Percentiles rank a stretch among this genome's conserved stretches.
Evolutionary conservation across 2,113 vertebrate species (phyloP).

Genomic region (Pampusana beccarii): DNA sequence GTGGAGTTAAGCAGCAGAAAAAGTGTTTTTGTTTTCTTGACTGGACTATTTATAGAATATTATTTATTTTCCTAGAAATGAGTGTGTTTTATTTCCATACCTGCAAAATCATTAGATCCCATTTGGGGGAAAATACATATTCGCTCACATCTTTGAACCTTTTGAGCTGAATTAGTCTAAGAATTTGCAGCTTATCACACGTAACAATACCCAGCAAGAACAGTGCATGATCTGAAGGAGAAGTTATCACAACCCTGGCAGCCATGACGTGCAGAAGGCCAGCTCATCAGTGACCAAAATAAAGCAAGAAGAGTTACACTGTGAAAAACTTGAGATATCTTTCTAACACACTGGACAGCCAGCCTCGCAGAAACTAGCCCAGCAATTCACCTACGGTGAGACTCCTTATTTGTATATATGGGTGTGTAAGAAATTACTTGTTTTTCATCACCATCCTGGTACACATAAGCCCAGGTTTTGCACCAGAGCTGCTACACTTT

Average conservation of each 20-base stretch:
- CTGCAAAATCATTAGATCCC: slow-evolving; percentile 4
- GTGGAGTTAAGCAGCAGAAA: neutral
- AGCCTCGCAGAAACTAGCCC: neutral
- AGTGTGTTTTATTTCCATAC: neutral
- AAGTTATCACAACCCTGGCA: neutral
- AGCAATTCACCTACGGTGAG: neutral
- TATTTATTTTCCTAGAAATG: neutral
- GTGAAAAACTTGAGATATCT: neutral
- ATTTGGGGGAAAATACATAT: neutral
- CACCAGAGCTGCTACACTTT: neutral
- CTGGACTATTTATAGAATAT: slow-evolving; percentile 20
- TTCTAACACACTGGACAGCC: neutral
- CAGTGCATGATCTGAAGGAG: neutral
- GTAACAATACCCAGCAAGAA: neutral
- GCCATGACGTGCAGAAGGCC: neutral
- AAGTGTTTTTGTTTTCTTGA: slow-evolving; percentile 12
- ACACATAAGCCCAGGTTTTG: neutral
- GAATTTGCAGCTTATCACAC: neutral
- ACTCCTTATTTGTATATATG: neutral
- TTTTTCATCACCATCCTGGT: neutral
- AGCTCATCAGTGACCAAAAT: neutral
- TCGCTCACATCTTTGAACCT: neutral
- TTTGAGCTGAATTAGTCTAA: neutral
- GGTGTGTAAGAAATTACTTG: neutral
- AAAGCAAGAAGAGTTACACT: neutral